Percentiles rank a stretch among this genome's conserved stretches.
Conservation (phyloP, 2,888 invertebrate species). For the Lycia hirtaria region DNA sequence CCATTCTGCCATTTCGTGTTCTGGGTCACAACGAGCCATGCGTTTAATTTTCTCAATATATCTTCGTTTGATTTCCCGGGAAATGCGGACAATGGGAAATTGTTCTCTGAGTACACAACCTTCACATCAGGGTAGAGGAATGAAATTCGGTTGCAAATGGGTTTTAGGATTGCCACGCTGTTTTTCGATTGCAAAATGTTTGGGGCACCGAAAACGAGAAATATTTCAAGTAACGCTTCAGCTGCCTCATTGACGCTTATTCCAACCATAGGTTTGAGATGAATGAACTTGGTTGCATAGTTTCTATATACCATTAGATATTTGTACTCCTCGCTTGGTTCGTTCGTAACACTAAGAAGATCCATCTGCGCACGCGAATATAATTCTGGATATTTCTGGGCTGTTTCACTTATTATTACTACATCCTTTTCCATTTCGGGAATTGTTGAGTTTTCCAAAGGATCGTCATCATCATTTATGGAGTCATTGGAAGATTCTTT, state of each 20-base stretch:
- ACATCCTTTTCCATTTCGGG: slow-evolving; percentile 19
- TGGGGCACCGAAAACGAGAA: slow-evolving; percentile 63
- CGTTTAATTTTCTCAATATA: slow-evolving; percentile 55
- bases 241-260: slow-evolving; percentile 55
- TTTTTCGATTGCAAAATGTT: slow-evolving; percentile 68
- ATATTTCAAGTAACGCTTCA: slow-evolving; percentile 59
- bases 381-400: slow-evolving; percentile 52
- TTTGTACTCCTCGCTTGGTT: slow-evolving; percentile 56
- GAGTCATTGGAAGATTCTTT: slow-evolving; percentile 24
- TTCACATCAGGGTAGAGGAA: slow-evolving; percentile 53
- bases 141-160: slow-evolving; percentile 58
- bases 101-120: slow-evolving; percentile 50
- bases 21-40: slow-evolving; percentile 55
- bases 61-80: slow-evolving; percentile 59
- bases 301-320: slow-evolving; percentile 63
- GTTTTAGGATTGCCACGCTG: slow-evolving; percentile 53
- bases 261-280: slow-evolving; percentile 59
- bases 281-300: slow-evolving; percentile 57
- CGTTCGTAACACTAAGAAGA: slow-evolving; percentile 56
- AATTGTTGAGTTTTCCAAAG: slow-evolving; percentile 20
- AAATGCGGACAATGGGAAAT: slow-evolving; percentile 43
- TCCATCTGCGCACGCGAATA: slow-evolving; percentile 64
- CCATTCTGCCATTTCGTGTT: slow-evolving; percentile 62
- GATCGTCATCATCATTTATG: slow-evolving; percentile 7
- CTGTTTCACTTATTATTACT: slow-evolving; percentile 18